phyloP scores from a whole-genome alignment of 2,113 vertebrate genomes.

The Lepus europaeus region DNA sequence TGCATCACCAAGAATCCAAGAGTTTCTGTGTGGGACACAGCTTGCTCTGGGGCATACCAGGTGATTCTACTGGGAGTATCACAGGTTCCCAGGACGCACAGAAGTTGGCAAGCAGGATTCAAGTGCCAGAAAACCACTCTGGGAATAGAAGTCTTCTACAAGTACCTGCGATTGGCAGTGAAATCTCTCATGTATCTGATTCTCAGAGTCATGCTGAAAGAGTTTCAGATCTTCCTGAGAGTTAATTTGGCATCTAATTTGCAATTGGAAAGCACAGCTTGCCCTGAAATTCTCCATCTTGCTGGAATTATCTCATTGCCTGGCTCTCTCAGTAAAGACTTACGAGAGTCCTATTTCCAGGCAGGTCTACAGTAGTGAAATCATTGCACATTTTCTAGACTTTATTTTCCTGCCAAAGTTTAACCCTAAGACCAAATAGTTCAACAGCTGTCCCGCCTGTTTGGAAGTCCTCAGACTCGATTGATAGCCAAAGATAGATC shows the following conservation, averaged over 20 bases:
- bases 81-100: neutral
- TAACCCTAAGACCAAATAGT: neutral
- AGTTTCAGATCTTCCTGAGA: neutral
- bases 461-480: neutral
- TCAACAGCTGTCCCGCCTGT: neutral
- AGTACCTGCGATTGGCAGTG: neutral
- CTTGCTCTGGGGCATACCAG: accelerated
- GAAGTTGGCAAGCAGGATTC: neutral
- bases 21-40: neutral
- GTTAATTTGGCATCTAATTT: constrained; percentile 47
- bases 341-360: neutral
- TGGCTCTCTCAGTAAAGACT: neutral
- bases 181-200: neutral
- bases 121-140: neutral
- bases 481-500: neutral
- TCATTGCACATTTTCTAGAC: neutral
- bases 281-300: neutral
- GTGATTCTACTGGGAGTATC: neutral
- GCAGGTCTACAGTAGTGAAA: neutral
- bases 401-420: constrained; percentile 11
- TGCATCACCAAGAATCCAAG: constrained; percentile 40
- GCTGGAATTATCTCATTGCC: neutral
- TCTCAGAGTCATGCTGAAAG: neutral
- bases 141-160: neutral
- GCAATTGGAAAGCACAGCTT: neutral